Conservation (phyloP, 2,113 vertebrate species). For the Siphamia tubifer region DNA sequence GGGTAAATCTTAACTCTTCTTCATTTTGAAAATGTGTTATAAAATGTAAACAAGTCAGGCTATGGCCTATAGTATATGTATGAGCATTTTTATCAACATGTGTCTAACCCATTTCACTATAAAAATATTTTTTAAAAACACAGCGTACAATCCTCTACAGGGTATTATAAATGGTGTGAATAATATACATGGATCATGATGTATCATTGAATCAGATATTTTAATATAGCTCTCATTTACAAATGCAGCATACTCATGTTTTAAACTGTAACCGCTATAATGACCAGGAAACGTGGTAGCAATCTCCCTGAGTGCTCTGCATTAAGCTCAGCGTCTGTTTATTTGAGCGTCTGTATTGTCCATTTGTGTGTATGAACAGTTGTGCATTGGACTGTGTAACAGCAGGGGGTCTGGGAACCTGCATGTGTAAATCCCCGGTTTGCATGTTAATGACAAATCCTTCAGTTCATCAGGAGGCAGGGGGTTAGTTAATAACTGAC, state of each 20-base stretch:
- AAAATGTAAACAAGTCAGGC: too few species aligned
- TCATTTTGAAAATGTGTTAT: too few species aligned
- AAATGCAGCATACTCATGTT: neutral
- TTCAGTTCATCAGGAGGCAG: neutral
- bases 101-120: too few species aligned
- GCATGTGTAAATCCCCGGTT: constrained; percentile 27
- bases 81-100: too few species aligned
- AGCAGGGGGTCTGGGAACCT: constrained; percentile 26
- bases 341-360: neutral
- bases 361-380: constrained; percentile 23
- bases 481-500: neutral
- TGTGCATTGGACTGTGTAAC: constrained; percentile 20
- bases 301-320: constrained; percentile 14
- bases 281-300: neutral
- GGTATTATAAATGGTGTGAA: too few species aligned
- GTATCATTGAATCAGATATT: too few species aligned
- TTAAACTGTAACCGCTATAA: neutral
- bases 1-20: too few species aligned
- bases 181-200: too few species aligned
- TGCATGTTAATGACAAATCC: constrained; percentile 39
- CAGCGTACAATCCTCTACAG: too few species aligned
- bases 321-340: constrained; percentile 19
- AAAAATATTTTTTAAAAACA: too few species aligned
- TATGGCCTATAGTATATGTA: too few species aligned
- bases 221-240: neutral